Percentiles rank a stretch among this genome's conserved stretches.
Conservation (phyloP, 2,888 invertebrate genomes). For the Hirtodrosophila alboralis region DNA sequence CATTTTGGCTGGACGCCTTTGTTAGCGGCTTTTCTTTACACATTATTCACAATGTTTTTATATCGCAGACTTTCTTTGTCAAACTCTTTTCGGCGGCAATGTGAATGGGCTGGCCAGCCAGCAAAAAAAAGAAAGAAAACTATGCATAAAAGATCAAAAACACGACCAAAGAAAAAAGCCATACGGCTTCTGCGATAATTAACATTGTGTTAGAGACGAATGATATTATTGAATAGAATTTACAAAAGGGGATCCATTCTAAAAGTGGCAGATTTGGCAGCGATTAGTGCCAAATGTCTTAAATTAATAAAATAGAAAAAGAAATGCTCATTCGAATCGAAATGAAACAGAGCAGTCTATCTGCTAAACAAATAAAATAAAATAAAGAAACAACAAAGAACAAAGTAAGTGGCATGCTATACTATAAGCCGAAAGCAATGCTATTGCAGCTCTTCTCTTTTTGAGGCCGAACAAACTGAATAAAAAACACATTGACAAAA, state of each 20-base stretch:
- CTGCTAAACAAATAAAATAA: conserved; percentile 9
- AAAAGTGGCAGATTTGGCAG: conserved; percentile 45
- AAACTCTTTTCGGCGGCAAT: conserved; percentile 49
- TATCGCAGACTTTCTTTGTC: conserved; percentile 67
- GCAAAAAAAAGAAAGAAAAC: conserved; percentile 42
- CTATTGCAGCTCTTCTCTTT: conserved; percentile 25
- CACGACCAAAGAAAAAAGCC: conserved; percentile 32
- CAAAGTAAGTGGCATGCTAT: conserved; percentile 20
- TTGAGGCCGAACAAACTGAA: conserved; percentile 34
- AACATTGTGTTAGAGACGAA: conserved; percentile 40
- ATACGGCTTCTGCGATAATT: conserved; percentile 57
- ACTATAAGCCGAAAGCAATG: conserved; percentile 26
- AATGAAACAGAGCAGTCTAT: conserved; percentile 37
- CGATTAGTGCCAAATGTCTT: conserved; percentile 50
- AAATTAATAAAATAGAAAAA: conserved; percentile 35
- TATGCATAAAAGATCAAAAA: conserved; percentile 42
- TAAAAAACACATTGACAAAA: conserved; percentile 68
- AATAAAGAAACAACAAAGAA: conserved; percentile 17
- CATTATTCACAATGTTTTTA: conserved; percentile 66
- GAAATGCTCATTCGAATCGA: conserved; percentile 29
- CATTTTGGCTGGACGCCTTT: conserved; percentile 56
- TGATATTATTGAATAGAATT: conserved; percentile 45
- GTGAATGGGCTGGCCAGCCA: conserved; percentile 19
- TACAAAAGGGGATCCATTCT: conserved; percentile 22
- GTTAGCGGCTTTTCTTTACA: conserved; percentile 71